Conservation (phyloP, 2,888 invertebrate genomes). For the Entomobrya proxima region DNA sequence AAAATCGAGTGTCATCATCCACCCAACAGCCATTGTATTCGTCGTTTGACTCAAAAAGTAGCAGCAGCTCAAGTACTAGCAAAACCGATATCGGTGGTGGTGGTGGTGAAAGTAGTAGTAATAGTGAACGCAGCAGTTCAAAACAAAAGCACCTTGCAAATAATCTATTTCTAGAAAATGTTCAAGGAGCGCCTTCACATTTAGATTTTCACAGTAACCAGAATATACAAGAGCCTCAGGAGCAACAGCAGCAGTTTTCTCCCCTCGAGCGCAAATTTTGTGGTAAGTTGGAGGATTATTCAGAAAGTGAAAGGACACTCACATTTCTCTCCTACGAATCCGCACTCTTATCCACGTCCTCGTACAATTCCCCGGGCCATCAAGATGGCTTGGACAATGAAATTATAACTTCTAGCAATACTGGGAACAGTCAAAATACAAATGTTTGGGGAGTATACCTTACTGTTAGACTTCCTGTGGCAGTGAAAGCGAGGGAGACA, state of each 20-base stretch:
- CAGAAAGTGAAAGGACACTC: constrained; percentile 69
- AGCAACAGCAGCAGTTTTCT: constrained; percentile 7
- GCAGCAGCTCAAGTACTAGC: constrained; percentile 46
- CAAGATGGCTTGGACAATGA: constrained; percentile 38
- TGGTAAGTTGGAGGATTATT: constrained; percentile 75
- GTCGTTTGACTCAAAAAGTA: constrained; percentile 40
- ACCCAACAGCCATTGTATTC: constrained; percentile 12
- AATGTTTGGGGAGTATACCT: constrained; percentile 50
- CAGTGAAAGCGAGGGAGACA: constrained; percentile 70
- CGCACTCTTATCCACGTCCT: constrained; percentile 4
- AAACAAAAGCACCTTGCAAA: constrained; percentile 43
- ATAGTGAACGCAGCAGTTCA: neutral
- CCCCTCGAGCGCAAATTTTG: constrained; percentile 70
- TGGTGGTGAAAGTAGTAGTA: neutral
- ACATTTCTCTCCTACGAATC: constrained; percentile 68
- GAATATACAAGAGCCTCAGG: neutral
- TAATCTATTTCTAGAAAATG: constrained; percentile 48
- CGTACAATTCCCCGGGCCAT: neutral
- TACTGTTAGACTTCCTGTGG: constrained; percentile 68
- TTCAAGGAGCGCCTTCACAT: constrained; percentile 5
- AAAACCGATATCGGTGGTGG: neutral
- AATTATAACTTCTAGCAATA: constrained; percentile 6
- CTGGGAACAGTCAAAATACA: neutral
- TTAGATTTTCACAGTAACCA: neutral
- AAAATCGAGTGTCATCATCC: neutral